Evolutionary conservation across 2,888 invertebrate species (phyloP), one percentile per base, ranked within the genome.

Genomic region (Drosophila kuntzei): DNA sequence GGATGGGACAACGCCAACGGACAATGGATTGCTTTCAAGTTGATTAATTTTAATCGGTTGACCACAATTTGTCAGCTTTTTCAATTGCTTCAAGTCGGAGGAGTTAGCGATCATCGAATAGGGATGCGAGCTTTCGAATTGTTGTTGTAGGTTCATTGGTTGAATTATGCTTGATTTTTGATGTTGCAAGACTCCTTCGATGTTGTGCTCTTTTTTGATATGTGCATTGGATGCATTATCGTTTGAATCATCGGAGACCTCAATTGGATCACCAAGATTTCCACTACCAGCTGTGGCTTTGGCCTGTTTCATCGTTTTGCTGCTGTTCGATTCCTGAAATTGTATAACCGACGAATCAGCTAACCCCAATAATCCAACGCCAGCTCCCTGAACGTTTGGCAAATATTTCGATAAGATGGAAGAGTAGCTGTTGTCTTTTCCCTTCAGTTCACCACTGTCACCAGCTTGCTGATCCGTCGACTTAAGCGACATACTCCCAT

Each of bases 171-270:
- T 50, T 1, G 81, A 27, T 11, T 55, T 74, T 16, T 37, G 25
- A 8, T 27, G 27, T 9, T 9, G 32, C 18, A 39, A 4, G 9
- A 32, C 36, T 8, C 22, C 16, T 6, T 25, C 27, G n/a, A 34
- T 20, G 25, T 22, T 44, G 37, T 34, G 32, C 1, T 54, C 18
- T 43, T 41, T 37, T 62, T 55, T 49, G 2, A 6, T n/a, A 6
- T 5, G n/a, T 7, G 18, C 6, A 11, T 63, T 71, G 3, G 20
- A 53, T 16, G 44, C 55, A 16, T 53, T 22, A 22, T 90, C 90
- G 20, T 67, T 76, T 1, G 90, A 90, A 59, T 91, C 91, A 64
- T 90, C 90, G 0, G 90, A 90, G 1, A 90, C 90, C 59, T 90
- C 90, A 34, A 90, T 91, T 2, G 89, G 90, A 58, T 90, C 91